These are phyloP conservation scores for Laticauda laticaudata DNA, from an alignment of 2,113 vertebrate species.

Conservation along the genomic window DNA sequence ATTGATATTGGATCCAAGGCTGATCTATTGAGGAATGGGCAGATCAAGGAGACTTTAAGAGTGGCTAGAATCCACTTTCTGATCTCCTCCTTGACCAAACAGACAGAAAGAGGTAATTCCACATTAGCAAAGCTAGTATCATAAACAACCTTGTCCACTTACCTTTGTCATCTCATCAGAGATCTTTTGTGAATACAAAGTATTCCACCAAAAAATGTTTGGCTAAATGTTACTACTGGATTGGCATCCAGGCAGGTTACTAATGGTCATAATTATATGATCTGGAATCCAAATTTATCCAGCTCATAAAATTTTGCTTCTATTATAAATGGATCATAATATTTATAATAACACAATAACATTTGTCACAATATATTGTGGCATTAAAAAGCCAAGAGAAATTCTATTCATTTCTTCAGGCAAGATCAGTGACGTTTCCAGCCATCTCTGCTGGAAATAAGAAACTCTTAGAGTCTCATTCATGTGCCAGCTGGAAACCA, in stretches of 20 bases:
- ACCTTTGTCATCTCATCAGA: not conserved
- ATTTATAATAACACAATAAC: too few relatives aligned
- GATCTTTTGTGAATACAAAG: not conserved
- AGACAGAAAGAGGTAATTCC: not conserved
- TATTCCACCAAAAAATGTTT: not conserved
- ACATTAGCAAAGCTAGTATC: not conserved
- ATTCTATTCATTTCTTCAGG: not conserved
- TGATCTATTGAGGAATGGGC: not conserved
- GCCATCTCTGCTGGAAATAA: not conserved
- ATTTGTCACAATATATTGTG: not conserved
- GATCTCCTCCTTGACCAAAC: not conserved
- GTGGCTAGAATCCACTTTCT: not conserved
- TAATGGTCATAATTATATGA: not conserved
- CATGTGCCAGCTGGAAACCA: not conserved
- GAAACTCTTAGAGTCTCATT: not conserved
- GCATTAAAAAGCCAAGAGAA: not conserved
- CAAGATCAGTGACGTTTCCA: not conserved
- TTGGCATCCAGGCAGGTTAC: not conserved
- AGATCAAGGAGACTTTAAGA: not conserved
- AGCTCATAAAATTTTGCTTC: not conserved
- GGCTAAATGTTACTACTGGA: not conserved
- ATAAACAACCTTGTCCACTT: not conserved
- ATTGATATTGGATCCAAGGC: not conserved
- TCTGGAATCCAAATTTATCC: not conserved
- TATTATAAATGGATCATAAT: not conserved